Percentiles rank a stretch among this genome's conserved stretches.
Conservation (phyloP, 2,888 invertebrate genomes). For the Pristionchus exspectatus region DNA sequence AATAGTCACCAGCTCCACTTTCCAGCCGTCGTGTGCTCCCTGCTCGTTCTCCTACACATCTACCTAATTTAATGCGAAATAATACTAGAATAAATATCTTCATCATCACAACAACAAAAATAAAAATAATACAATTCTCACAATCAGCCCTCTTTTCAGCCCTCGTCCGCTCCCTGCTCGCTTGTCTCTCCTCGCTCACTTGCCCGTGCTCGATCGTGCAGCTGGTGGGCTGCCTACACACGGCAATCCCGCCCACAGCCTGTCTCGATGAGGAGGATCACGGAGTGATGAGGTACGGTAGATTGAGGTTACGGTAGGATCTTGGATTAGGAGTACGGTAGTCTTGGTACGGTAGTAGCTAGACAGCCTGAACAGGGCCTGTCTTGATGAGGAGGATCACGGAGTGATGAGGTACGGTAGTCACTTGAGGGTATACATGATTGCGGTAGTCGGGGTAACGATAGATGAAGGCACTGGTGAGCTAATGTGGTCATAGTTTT, state of each 20-base stretch:
- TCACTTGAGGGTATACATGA: too few species aligned
- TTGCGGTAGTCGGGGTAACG: too few species aligned
- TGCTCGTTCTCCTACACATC: too few species aligned
- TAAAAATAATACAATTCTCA: neutral
- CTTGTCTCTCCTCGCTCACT: conserved; percentile 30
- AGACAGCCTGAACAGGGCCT: too few species aligned
- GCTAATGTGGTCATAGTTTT: too few species aligned
- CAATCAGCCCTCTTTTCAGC: neutral
- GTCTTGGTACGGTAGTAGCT: neutral
- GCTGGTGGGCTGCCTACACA: neutral
- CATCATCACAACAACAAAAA: too few species aligned
- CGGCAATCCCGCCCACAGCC: neutral
- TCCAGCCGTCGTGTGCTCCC: too few species aligned
- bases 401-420: neutral
- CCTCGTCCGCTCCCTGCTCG: conserved; percentile 7
- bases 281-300: conserved; percentile 39
- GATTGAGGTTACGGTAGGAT: neutral
- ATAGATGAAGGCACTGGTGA: too few species aligned
- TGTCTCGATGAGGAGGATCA: conserved; percentile 28
- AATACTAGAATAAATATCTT: too few species aligned
- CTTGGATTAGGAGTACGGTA: neutral
- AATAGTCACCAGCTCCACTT: too few species aligned
- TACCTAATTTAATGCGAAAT: too few species aligned
- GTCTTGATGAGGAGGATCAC: too few species aligned
- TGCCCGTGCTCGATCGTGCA: conserved; percentile 42